Conservation (phyloP, 1,140 invertebrate species). For the Drosophila mayri region DNA sequence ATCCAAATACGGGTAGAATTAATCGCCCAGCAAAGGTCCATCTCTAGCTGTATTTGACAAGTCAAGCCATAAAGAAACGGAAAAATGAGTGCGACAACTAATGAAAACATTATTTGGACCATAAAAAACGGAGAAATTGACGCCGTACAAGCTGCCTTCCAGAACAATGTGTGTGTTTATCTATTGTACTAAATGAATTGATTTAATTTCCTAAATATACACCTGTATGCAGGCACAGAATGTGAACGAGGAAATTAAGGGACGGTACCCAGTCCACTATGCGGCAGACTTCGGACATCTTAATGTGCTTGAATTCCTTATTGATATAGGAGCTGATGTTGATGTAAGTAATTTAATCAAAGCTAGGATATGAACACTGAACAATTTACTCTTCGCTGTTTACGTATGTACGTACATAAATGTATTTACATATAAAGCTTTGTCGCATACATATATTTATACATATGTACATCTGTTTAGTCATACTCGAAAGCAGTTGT, state of each 20-base stretch:
- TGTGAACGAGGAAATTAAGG: conserved; percentile 94
- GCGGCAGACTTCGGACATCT: conserved; percentile 98
- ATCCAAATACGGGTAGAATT: conserved; percentile 8
- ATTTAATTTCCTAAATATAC: conserved; percentile 22
- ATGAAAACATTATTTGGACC: conserved; percentile 85
- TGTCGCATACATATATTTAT: not conserved
- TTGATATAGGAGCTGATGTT: conserved; percentile 95
- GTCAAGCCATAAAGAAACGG: conserved; percentile 16
- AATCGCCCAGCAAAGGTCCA: conserved; percentile 24
- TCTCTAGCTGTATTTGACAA: conserved; percentile 33
- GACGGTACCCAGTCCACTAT: conserved; percentile 94
- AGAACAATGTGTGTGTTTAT: conserved; percentile 89
- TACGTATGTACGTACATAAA: not conserved
- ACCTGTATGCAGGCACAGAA: conserved; percentile 87
- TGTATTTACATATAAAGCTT: not conserved
- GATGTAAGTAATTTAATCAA: conserved; percentile 89
- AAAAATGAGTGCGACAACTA: conserved; percentile 65
- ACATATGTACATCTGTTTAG: conserved; percentile 23
- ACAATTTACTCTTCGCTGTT: not conserved
- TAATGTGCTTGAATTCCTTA: conserved; percentile 95
- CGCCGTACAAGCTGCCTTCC: conserved; percentile 93
- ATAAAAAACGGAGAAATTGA: conserved; percentile 98
- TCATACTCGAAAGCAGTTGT: conserved; percentile 9
- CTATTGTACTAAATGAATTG: not conserved
- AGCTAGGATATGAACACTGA: not conserved